phyloP scores from a whole-genome alignment of 2,888 invertebrate species.

The Machimus atricapillus region DNA sequence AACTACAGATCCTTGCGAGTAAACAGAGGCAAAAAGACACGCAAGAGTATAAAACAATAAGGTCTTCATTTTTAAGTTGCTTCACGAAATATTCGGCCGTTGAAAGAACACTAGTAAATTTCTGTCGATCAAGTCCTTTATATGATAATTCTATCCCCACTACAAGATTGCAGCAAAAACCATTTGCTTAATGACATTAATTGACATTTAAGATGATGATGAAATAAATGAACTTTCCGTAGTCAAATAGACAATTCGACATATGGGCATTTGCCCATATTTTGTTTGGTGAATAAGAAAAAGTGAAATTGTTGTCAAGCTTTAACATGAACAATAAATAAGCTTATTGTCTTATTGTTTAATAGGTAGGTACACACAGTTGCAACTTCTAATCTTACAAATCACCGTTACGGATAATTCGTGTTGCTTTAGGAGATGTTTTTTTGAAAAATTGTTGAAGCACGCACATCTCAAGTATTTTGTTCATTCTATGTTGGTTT shows the following conservation, averaged over 20 bases:
- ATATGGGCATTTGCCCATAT: background rate
- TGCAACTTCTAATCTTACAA: background rate
- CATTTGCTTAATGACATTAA: background rate
- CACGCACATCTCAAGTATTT: too few species aligned
- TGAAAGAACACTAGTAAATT: background rate
- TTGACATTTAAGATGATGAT: background rate
- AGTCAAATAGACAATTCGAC: background rate
- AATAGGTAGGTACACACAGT: background rate
- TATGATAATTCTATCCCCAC: background rate
- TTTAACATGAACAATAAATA: background rate
- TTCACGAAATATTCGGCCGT: background rate
- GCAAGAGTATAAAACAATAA: background rate
- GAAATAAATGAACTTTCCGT: background rate
- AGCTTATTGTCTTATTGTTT: too few species aligned
- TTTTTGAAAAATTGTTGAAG: too few species aligned
- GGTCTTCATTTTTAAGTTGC: background rate
- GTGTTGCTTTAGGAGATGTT: too few species aligned
- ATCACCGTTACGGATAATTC: background rate
- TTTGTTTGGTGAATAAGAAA: background rate
- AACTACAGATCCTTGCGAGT: background rate
- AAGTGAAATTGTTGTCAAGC: background rate
- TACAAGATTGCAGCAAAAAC: too few species aligned
- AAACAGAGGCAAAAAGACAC: background rate
- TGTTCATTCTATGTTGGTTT: too few species aligned
- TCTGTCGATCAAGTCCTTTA: background rate